Evolutionary conservation across 2,113 vertebrate species (phyloP).

Genomic region (Mesitornis unicolor): DNA sequence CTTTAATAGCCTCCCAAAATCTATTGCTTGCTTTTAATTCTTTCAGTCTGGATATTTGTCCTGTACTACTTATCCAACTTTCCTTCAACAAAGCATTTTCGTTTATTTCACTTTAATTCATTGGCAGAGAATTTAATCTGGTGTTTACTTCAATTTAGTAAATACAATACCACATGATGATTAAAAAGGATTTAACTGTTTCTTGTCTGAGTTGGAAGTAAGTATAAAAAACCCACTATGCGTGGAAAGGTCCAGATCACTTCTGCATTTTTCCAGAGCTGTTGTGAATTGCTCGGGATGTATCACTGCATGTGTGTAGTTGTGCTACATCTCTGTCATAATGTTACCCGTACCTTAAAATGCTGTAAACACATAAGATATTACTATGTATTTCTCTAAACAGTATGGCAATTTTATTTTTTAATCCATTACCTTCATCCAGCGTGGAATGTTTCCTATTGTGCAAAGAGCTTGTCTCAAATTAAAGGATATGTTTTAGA

Average conservation of each 20-base stretch:
- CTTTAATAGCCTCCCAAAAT: background rate
- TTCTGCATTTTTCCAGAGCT: background rate
- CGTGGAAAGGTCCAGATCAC: background rate
- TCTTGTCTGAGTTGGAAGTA: background rate
- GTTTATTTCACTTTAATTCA: slow-evolving; percentile 22
- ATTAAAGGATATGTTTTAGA: background rate
- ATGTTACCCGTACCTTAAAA: background rate
- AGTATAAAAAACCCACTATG: background rate
- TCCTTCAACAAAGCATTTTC: background rate
- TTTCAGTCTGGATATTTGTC: slow-evolving; percentile 24
- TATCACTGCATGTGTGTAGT: background rate
- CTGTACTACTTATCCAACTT: background rate
- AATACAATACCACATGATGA: background rate
- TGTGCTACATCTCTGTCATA: background rate
- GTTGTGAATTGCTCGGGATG: background rate
- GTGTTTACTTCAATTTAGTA: background rate
- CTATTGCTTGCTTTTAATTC: background rate
- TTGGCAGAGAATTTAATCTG: background rate
- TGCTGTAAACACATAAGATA: background rate
- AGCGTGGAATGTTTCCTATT: background rate
- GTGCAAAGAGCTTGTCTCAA: background rate
- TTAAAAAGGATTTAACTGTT: background rate
- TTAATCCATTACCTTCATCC: background rate
- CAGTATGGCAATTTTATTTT: background rate
- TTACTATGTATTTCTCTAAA: background rate